Base-by-base conservation (phyloP, 2,113 vertebrate species). In the Rallus limicola region DNA sequence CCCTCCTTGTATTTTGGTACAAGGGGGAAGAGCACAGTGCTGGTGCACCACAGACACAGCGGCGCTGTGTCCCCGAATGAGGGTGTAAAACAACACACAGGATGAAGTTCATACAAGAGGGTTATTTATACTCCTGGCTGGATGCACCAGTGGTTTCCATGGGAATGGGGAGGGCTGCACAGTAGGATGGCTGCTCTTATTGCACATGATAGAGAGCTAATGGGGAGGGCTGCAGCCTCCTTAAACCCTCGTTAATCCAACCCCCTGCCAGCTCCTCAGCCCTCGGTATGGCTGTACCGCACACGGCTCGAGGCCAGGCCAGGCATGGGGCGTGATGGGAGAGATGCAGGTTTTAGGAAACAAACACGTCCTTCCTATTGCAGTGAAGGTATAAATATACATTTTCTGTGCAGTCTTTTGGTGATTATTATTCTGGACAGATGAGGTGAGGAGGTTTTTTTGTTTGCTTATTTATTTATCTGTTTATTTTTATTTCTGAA, bases 101-200 rank as follows among this genome's bases (percentile, higher is more conserved):
- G 80, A 16, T 82, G 86, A 60, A 84, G 86, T 59, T 88, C 75
- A 11, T 13, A 12, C 0, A 4, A n/a, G 92, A 87, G 91, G 80
- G 77, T 95, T 96, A 84, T 97, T 95, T 93, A 92, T 96, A 78
- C 89, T 95, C 69, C 86, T 71, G 88, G 71, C 76, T 94, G 94
- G 94, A 82, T 95, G 93, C 65, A 83, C 92, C 95, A 28, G 1
- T 89, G 94, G 95, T 97, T 97, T 97, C 95, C 91, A 96, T 96
- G 96, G 95, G 96, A 67, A 97, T 96, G 65, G 91, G 86, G 91
- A 94, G 91, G 94, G 91, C 86, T 88, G 95, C 86, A 40, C 95
- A 78, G 96, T 63, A 56, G 95, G 96, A 86, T 0, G 15, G 85
- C 93, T 85, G 90, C 82, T 96, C 93, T 92, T 76, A 56, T 11